These are phyloP conservation scores for Euspilapteryx auroguttella DNA, from an alignment of 2,888 invertebrate genomes.

Conservation along the genomic window DNA sequence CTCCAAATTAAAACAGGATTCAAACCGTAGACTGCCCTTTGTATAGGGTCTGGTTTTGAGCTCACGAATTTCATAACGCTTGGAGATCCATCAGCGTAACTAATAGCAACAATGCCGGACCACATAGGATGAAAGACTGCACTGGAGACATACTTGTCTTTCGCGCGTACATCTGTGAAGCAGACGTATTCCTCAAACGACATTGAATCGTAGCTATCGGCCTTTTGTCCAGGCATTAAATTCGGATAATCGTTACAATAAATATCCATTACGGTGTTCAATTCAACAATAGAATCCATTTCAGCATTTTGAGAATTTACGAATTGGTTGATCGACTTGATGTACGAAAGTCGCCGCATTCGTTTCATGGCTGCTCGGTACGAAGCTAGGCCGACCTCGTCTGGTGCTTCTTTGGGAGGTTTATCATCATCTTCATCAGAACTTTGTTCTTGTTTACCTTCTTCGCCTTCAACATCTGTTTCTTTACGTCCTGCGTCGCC, in stretches of 20 bases:
- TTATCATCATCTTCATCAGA: slow-evolving; percentile 14
- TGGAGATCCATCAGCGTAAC: slow-evolving; percentile 65
- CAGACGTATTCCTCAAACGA: slow-evolving; percentile 59
- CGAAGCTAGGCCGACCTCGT: slow-evolving; percentile 27
- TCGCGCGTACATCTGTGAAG: slow-evolving; percentile 68
- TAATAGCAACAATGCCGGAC: slow-evolving; percentile 67
- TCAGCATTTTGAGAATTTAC: slow-evolving; percentile 18
- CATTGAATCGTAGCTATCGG: slow-evolving; percentile 30
- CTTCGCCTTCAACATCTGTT: slow-evolving; percentile 11
- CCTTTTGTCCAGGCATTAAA: slow-evolving; percentile 30
- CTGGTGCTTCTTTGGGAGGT: slow-evolving; percentile 14
- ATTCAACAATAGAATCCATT: slow-evolving; percentile 34
- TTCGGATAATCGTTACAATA: slow-evolving; percentile 65
- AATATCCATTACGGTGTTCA: slow-evolving; percentile 60
- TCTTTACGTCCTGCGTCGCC: slow-evolving; percentile 8
- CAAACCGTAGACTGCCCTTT: slow-evolving; percentile 60
- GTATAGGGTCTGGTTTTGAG: slow-evolving; percentile 43
- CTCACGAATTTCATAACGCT: slow-evolving; percentile 37
- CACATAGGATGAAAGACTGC: slow-evolving; percentile 72
- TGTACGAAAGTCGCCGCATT: slow-evolving; percentile 36
- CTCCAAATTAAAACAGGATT: slow-evolving; percentile 77
- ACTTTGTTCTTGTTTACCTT: slow-evolving; percentile 17
- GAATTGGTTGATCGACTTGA: slow-evolving; percentile 29
- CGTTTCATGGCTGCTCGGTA: slow-evolving; percentile 26
- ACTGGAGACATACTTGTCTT: slow-evolving; percentile 66